phyloP scores from a whole-genome alignment of 2,888 invertebrate genomes.

The Macaria notata region DNA sequence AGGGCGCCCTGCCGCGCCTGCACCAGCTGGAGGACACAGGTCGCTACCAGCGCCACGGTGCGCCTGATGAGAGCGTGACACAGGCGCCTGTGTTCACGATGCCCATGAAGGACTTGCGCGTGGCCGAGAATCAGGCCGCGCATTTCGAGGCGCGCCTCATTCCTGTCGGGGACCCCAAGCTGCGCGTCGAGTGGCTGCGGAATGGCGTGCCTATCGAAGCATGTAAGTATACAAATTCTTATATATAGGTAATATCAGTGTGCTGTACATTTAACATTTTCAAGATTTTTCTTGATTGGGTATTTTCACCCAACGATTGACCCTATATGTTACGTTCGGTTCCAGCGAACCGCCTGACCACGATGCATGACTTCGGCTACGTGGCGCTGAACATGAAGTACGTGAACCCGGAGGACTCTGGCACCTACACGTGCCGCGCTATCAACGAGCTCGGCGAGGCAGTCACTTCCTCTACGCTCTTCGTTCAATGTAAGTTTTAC shows the following conservation, averaged over 20 bases:
- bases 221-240: constrained; percentile 79
- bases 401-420: constrained; percentile 97
- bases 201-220: constrained; percentile 96
- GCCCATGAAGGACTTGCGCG: constrained; percentile 92
- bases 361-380: constrained; percentile 99
- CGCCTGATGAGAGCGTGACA: constrained; percentile 89
- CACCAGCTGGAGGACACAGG: constrained; percentile 91
- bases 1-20: constrained; percentile 90
- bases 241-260: not conserved
- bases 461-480: constrained; percentile 95
- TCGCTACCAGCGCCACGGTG: constrained; percentile 87
- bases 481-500: constrained; percentile 88
- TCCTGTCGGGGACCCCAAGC: constrained; percentile 95
- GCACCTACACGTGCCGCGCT: constrained; percentile 97
- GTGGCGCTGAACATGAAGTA: constrained; percentile 97
- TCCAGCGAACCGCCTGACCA: constrained; percentile 92
- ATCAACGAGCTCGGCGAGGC: constrained; percentile 97
- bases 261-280: too few species aligned
- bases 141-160: constrained; percentile 97
- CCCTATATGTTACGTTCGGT: constrained; percentile 19
- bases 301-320: too few species aligned
- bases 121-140: constrained; percentile 95
- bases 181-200: constrained; percentile 96
- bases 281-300: too few species aligned
- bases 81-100: constrained; percentile 96